Percentiles rank a stretch among this genome's conserved stretches.
Conservation (phyloP, 2,113 vertebrate genomes). For the Paradoxurus hermaphroditus region DNA sequence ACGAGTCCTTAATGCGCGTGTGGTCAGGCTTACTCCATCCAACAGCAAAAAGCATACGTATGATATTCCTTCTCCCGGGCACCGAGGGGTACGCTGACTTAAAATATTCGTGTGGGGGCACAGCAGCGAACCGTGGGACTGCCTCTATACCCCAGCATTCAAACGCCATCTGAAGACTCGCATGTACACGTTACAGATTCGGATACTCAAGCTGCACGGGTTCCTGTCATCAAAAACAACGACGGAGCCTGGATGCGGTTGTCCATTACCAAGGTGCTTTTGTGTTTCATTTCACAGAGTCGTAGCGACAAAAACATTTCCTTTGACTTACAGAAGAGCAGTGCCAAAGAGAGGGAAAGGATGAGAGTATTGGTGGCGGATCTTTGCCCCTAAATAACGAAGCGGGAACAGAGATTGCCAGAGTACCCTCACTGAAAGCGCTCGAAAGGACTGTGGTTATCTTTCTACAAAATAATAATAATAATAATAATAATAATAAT, state of each 20-base stretch:
- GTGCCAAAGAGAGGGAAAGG: not conserved
- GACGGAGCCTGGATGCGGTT: not conserved
- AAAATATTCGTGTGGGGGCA: not conserved
- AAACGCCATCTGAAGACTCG: not conserved
- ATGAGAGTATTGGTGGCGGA: not conserved
- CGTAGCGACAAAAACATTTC: slow-evolving; percentile 12
- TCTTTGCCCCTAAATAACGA: slow-evolving; percentile 5
- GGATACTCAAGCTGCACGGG: not conserved
- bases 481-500: too few relatives aligned
- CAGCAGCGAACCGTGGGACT: not conserved
- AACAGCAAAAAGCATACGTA: not conserved
- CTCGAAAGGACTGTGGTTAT: not conserved
- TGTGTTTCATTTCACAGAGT: not conserved
- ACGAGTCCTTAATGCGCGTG: not conserved
- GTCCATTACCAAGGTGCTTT: not conserved
- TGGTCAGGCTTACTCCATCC: not conserved
- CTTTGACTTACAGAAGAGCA: slow-evolving; percentile 18
- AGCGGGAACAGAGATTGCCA: not conserved
- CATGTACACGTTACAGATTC: not conserved
- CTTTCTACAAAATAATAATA: slow-evolving; percentile 2
- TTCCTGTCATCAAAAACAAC: not conserved
- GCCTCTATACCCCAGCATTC: not conserved
- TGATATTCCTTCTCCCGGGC: not conserved
- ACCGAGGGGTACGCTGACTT: not conserved
- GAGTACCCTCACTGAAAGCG: not conserved